phyloP scores from a whole-genome alignment of 53 echinoderm and acorn worm species.

The Actinopyga echinites region DNA sequence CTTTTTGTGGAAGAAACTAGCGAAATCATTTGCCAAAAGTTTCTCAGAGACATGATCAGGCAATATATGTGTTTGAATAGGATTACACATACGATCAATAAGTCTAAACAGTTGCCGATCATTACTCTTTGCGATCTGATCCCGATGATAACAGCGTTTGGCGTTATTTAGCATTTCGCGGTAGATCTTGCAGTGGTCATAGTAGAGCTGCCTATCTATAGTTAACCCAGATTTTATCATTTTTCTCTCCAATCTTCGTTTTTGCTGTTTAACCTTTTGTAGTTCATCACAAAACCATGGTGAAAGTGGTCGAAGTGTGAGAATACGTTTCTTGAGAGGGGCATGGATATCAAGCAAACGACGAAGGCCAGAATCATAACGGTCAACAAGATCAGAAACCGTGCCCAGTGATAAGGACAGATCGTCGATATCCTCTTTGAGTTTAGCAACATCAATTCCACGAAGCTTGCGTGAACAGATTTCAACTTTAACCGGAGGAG shows the following conservation, averaged over 20 bases:
- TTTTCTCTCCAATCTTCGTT: slow-evolving; percentile 8
- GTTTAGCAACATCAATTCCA: background rate
- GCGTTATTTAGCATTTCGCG: background rate
- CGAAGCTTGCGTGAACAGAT: slow-evolving; percentile 5
- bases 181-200: background rate
- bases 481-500: background rate
- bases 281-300: slow-evolving; percentile 38
- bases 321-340: slow-evolving; percentile 4
- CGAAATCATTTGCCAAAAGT: background rate
- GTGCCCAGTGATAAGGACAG: background rate
- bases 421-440: background rate
- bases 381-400: slow-evolving; percentile 17
- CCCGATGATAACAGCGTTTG: background rate
- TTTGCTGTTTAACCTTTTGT: slow-evolving; percentile 17
- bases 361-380: slow-evolving; percentile 12
- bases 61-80: background rate
- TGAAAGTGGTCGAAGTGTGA: slow-evolving; percentile 7
- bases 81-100: slow-evolving; percentile 9
- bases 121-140: background rate
- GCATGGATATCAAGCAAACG: slow-evolving; percentile 20
- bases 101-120: slow-evolving; percentile 13
- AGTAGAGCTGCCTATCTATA: background rate
- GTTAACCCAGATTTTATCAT: slow-evolving; percentile 1
- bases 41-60: slow-evolving; percentile 18
- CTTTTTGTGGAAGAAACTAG: background rate